phyloP scores from a whole-genome alignment of 2,113 vertebrate genomes.

The Syngnathus typhle region DNA sequence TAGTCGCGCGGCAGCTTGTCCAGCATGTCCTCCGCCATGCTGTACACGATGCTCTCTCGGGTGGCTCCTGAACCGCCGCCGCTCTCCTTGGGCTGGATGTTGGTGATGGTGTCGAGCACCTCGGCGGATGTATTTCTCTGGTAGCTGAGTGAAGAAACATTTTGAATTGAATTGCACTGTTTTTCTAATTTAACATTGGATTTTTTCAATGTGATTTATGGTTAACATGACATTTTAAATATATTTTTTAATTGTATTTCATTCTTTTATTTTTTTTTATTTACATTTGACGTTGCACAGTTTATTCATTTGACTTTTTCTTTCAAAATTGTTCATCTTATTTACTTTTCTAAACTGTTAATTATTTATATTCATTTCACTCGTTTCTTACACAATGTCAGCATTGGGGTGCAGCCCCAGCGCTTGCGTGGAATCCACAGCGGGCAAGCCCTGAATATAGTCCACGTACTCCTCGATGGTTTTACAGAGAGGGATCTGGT shows the following conservation, averaged over 20 bases:
- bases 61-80: slow-evolving; percentile 35
- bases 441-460: slow-evolving; percentile 34
- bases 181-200: neutral
- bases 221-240: too few species aligned
- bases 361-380: neutral
- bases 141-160: slow-evolving; percentile 25
- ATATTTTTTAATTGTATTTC: too few species aligned
- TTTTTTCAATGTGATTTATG: too few species aligned
- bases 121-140: slow-evolving; percentile 46
- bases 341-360: too few species aligned
- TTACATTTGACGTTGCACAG: neutral
- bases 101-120: slow-evolving; percentile 41
- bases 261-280: too few species aligned
- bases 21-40: slow-evolving; percentile 42
- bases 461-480: slow-evolving; percentile 42
- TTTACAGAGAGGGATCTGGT: slow-evolving; percentile 40
- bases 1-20: slow-evolving; percentile 40
- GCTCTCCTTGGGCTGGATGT: slow-evolving; percentile 52
- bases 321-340: neutral
- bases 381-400: slow-evolving; percentile 38
- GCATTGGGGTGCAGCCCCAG: slow-evolving; percentile 48
- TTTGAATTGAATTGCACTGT: neutral
- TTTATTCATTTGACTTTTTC: neutral
- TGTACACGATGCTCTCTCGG: slow-evolving; percentile 44
- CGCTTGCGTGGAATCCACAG: slow-evolving; percentile 31